Evolutionary conservation across 2,113 vertebrate genomes (phyloP), one percentile per base, ranked within the genome.

Genomic region (Thalassoma bifasciatum): DNA sequence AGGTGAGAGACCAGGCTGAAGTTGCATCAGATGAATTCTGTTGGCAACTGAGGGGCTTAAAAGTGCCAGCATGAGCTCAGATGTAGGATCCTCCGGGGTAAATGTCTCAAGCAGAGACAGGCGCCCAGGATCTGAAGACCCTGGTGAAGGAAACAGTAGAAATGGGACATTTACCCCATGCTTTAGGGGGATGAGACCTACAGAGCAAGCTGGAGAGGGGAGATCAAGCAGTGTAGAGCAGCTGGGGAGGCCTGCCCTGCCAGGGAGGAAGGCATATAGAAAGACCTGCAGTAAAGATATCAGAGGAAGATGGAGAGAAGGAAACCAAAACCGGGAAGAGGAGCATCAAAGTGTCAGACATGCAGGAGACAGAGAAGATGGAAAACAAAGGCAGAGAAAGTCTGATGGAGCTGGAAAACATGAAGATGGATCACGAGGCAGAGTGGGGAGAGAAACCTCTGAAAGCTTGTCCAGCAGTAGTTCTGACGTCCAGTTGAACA

Each of bases 251-350:
- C 83, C 90, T 66, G 37, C 23, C n/a, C 81, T 81, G 44, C 26
- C 77, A 22, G 66, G 91, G 57, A 93, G 92, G 87, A 91, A 90
- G 70, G 79, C 77, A 64, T 90, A 91, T 61, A 93, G 90, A 77
- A 95, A 95, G 87, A 92, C 95, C 61, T 76, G 22, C 64, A 90
- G 92, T 75, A 93, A 94, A 88, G 94, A 95, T 86, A 89, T 52
- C 47, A 66, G 67, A 65, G 80, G 54, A 46, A 56, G 83, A 57
- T 51, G 66, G 72, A 83, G 40, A 59, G 83, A 77, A 8, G 66
- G 70, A 64, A 58, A 58, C 21, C 72, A 62, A 30, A 75, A 86
- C 8, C 50, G 54, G 8, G 77, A 79, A 1, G 80, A 88, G 17
- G 73, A 72, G 24, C 71, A 54, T 61, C 51, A 17, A 16, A 23